Evolutionary conservation across 2,113 vertebrate genomes (phyloP).

Genomic region (Sinocyclocheilus rhinocerous): DNA sequence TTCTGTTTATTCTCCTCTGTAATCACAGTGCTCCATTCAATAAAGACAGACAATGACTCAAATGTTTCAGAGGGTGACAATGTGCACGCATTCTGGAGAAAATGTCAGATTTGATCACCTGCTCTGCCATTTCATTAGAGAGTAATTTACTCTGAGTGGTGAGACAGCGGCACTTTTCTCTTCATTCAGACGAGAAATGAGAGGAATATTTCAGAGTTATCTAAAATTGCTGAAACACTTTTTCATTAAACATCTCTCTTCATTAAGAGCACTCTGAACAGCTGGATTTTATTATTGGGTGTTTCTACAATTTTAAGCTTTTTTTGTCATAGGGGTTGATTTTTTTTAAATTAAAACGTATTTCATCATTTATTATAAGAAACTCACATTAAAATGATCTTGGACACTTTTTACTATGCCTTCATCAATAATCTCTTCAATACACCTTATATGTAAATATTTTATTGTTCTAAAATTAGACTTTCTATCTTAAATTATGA

Average conservation of each 20-base stretch:
- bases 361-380: neutral
- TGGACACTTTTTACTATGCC: neutral
- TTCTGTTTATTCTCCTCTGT: neutral
- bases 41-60: slow-evolving; percentile 36
- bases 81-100: slow-evolving; percentile 30
- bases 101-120: slow-evolving; percentile 43
- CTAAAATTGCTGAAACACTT: neutral
- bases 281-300: neutral
- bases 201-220: neutral
- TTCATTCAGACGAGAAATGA: slow-evolving; percentile 21
- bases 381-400: neutral
- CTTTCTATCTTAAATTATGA: neutral
- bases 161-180: slow-evolving; percentile 5
- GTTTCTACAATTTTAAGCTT: neutral
- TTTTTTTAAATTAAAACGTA: neutral
- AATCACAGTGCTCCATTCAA: neutral
- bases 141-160: neutral
- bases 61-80: slow-evolving; percentile 17
- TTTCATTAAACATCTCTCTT: slow-evolving; percentile 16
- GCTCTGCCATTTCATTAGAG: slow-evolving; percentile 28
- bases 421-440: neutral
- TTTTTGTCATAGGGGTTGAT: neutral
- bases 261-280: neutral
- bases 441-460: neutral
- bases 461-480: neutral